Evolutionary conservation across 2,797 vertebrate genomes (phyloP), one percentile per base, ranked within the genome.

Genomic region (Rhabdophis nuchalis): DNA sequence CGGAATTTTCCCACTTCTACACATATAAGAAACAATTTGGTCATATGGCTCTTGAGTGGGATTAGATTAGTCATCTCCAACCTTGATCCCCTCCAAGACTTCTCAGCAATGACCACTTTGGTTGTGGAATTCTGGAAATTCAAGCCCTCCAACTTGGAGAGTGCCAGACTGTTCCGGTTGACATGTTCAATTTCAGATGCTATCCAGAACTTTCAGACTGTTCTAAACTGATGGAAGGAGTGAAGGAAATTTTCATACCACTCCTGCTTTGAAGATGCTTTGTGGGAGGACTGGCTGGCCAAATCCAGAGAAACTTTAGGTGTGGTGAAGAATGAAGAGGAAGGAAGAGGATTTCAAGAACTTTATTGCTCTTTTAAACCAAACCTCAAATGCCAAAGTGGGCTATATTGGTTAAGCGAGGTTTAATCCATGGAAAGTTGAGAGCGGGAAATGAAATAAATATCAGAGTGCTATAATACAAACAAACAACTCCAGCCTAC

Each of bases 301-400:
- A 58, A 58, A 92, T 12, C 36, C 90, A 92, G 77, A 57, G 54
- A 58, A 11, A 93, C 89, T 93, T 92, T 91, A 94, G 93, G 94
- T 95, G 94, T 92, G 95, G 60, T 91, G 87, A 87, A 0, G 3
- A 82, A 92, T 91, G 92, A 57, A 94, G 86, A 95, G 96, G 96
- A 96, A 96, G 96, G 93, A 96, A 95, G 92, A 95, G 90, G 13
- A 92, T 95, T 96, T 96, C 95, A 95, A 89, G 93, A 94, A 93
- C 95, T 90, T 95, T 50, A 54, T 32, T 95, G 95, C 95, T 92
- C 89, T 95, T 95, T 77, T 94, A 93, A 89, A 54, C 92, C 50
- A 91, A 95, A 87, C 86, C 85, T 94, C 95, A 95, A 94, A 92
- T 95, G 23, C 25, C 86, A 77, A 60, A 93, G 87, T 82, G 0